Base-by-base conservation (phyloP, 2,888 invertebrate genomes). In the Thelaira solivaga region DNA sequence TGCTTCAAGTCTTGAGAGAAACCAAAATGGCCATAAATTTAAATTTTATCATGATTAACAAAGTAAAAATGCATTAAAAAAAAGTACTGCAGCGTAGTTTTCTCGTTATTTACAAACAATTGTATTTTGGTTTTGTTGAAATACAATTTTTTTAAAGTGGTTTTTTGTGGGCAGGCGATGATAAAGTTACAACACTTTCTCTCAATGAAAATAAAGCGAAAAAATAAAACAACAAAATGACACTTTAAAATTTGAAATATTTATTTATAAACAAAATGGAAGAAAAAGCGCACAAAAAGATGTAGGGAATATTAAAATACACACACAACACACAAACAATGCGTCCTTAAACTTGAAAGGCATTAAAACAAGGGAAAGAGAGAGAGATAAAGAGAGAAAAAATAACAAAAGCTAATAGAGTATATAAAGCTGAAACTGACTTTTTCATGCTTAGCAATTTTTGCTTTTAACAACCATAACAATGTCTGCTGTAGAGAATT, bases 31-130 rank as follows among this genome's bases (percentile, higher is more conserved):
- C 67, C 61, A 81, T 81, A 81, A 81, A 81, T 81, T 80, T 78
- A 51, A 80, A 81, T 81, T 80, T 81, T 81, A 81, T 81, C 81
- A 79, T 81, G 81, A 81, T 81, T 81, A 80, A 81, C 80, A 77
- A 72, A 76, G 61, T 49, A 72, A 72, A 72, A 77, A 67, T 77
- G 76, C 76, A 77, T 77, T 77, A 72, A 77, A 67, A 71, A 77
- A n/a, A n/a, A n/a, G 5, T 8, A 26, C n/a, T 10, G 47, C 22
- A 47, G 45, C 24, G 20, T 34, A 18, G 11, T 6, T 24, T 43
- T 11, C n/a, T 10, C 2, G 22, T 64, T 57, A 47, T 72, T 64
- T 11, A n/a, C n/a, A n/a, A n/a, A n/a, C n/a, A n/a, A n/a, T 45
- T 13, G 8, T n/a, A 4, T 49, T 29, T 31, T 51, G 5, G 11